phyloP scores from a whole-genome alignment of 2,113 vertebrate species.

The Chlamydotis undulata region DNA sequence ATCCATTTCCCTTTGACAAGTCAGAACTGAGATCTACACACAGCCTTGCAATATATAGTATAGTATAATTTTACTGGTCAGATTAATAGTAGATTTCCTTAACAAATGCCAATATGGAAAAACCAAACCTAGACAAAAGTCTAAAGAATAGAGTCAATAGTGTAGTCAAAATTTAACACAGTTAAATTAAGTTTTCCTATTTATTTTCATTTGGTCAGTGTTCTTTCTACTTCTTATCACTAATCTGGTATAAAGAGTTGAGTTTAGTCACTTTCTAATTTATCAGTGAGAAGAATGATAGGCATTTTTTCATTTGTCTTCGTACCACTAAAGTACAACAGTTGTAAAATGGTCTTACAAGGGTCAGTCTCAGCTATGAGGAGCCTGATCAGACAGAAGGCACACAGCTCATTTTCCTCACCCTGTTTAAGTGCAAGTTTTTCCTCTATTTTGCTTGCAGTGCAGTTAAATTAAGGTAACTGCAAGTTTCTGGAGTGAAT shows the following conservation, averaged over 20 bases:
- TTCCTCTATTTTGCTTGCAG: neutral
- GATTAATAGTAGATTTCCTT: neutral
- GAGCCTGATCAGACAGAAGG: neutral
- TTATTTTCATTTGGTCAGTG: neutral
- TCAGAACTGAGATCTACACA: neutral
- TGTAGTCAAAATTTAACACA: neutral
- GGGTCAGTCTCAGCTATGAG: neutral
- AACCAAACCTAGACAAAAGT: neutral
- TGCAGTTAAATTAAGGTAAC: neutral
- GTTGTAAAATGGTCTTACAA: neutral
- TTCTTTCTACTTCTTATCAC: neutral
- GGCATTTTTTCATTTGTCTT: neutral
- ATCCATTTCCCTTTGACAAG: neutral
- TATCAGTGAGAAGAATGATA: neutral
- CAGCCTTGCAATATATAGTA: neutral
- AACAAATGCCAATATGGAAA: neutral
- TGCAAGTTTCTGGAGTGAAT: neutral
- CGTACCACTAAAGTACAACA: neutral
- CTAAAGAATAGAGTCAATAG: neutral
- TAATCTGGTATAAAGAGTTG: neutral
- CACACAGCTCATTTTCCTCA: neutral
- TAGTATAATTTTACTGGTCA: neutral
- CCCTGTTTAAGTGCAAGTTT: neutral
- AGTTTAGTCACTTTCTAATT: neutral
- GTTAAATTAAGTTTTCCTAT: neutral